phyloP scores from a whole-genome alignment of 2,888 invertebrate genomes.

The Cheilosia urbana region DNA sequence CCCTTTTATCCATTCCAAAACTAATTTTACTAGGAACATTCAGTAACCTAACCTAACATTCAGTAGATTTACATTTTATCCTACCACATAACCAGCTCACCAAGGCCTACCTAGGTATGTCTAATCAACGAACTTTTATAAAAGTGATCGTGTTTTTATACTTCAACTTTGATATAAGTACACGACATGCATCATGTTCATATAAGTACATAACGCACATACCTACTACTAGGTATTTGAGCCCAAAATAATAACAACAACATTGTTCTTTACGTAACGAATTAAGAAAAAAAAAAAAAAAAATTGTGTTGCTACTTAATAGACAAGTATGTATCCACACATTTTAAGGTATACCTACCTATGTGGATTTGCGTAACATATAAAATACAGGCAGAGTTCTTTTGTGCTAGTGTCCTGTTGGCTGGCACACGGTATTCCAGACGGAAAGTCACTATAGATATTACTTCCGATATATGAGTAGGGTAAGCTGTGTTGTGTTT shows the following conservation, averaged over 20 bases:
- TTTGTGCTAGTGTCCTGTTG: conserved; percentile 54
- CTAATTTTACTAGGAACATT: too few species aligned
- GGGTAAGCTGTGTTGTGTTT: conserved; percentile 33
- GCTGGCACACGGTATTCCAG: conserved; percentile 57
- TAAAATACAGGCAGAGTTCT: conserved; percentile 28
- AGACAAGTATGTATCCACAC: background rate
- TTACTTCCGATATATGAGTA: conserved; percentile 66
- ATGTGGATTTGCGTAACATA: conserved; percentile 26
- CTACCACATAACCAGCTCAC: too few species aligned
- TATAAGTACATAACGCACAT: too few species aligned
- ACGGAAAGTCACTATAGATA: conserved; percentile 53
- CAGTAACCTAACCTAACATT: too few species aligned
- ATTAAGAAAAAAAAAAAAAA: background rate
- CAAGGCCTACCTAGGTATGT: background rate
- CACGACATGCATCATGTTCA: background rate
- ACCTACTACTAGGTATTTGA: too few species aligned
- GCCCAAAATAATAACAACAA: too few species aligned
- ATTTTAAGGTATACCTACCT: background rate
- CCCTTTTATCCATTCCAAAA: too few species aligned
- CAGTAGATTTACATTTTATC: too few species aligned
- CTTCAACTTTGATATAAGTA: background rate
- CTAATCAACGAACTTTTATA: conserved; percentile 45
- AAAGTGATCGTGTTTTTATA: conserved; percentile 44
- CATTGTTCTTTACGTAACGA: background rate
- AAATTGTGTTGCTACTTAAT: conserved; percentile 23